Conservation (phyloP, 2,888 invertebrate species). For the Nemotelus pantherinus region DNA sequence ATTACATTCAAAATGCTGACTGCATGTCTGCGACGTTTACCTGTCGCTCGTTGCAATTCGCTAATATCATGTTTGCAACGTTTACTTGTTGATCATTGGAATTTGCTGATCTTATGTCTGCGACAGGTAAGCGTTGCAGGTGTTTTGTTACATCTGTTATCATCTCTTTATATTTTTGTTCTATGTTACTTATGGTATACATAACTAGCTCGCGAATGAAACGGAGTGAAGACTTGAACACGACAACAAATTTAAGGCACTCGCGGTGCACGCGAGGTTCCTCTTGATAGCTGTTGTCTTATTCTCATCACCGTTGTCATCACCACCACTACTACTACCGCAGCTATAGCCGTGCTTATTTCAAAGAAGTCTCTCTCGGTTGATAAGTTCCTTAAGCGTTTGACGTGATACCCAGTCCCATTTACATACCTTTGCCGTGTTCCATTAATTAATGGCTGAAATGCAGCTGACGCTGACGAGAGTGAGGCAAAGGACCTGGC, state of each 20-base stretch:
- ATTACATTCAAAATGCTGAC: too few species aligned
- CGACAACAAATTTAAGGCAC: not conserved
- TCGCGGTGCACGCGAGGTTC: not conserved
- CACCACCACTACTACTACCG: not conserved
- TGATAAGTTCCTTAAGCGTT: conserved; percentile 3
- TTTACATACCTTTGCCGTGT: conserved; percentile 42
- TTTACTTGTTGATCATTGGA: too few species aligned
- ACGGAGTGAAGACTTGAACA: not conserved
- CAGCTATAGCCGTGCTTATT: conserved; percentile 8
- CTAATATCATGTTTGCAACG: too few species aligned
- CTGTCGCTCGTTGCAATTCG: too few species aligned
- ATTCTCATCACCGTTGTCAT: too few species aligned
- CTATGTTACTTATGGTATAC: too few species aligned
- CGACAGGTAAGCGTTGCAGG: too few species aligned
- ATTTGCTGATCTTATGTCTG: too few species aligned
- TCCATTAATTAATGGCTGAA: conserved; percentile 34
- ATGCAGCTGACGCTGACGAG: conserved; percentile 7
- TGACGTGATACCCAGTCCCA: conserved; percentile 35
- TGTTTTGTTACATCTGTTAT: too few species aligned
- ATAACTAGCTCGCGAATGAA: conserved; percentile 10
- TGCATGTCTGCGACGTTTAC: too few species aligned
- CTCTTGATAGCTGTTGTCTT: too few species aligned
- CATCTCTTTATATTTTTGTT: too few species aligned
- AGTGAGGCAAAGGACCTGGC: not conserved
- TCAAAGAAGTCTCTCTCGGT: conserved; percentile 30